These are phyloP conservation scores for Picus viridis DNA, from an alignment of 2,797 vertebrate species.

Conservation along the genomic window DNA sequence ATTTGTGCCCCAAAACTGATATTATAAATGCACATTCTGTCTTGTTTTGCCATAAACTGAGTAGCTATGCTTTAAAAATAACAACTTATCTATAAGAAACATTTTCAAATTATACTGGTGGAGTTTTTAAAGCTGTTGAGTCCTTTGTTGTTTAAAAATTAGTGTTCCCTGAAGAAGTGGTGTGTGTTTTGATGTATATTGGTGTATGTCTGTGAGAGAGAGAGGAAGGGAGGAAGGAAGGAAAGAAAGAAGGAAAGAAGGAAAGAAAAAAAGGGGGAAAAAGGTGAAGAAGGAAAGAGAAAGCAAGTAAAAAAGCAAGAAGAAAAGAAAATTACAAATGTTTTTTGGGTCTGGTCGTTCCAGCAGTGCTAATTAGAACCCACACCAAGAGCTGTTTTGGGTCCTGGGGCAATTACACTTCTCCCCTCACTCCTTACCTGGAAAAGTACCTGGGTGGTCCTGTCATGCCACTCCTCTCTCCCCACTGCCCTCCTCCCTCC, in stretches of 20 bases:
- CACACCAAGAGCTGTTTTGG: slow-evolving; percentile 54
- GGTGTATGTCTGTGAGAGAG: background rate
- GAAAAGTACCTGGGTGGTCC: slow-evolving; percentile 62
- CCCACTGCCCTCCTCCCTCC: background rate
- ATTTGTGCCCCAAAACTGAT: background rate
- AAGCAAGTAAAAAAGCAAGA: background rate
- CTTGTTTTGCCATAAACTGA: background rate
- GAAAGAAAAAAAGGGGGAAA: fast-evolving
- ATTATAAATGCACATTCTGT: background rate
- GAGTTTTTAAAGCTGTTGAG: background rate
- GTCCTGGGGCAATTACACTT: slow-evolving; percentile 54
- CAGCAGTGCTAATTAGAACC: background rate
- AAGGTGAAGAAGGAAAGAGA: background rate
- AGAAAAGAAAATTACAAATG: background rate
- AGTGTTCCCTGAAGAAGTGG: background rate
- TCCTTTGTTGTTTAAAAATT: background rate
- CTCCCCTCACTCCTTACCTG: slow-evolving; percentile 34
- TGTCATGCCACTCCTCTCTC: background rate
- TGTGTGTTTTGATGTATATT: background rate
- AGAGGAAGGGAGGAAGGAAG: background rate
- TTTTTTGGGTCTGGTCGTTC: background rate
- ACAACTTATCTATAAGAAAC: background rate
- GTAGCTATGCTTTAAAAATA: background rate
- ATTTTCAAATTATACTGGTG: background rate
- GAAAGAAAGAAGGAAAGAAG: background rate